These are phyloP conservation scores for Tarsius wallacei DNA, from an alignment of 2,797 vertebrate genomes.

Conservation along the genomic window DNA sequence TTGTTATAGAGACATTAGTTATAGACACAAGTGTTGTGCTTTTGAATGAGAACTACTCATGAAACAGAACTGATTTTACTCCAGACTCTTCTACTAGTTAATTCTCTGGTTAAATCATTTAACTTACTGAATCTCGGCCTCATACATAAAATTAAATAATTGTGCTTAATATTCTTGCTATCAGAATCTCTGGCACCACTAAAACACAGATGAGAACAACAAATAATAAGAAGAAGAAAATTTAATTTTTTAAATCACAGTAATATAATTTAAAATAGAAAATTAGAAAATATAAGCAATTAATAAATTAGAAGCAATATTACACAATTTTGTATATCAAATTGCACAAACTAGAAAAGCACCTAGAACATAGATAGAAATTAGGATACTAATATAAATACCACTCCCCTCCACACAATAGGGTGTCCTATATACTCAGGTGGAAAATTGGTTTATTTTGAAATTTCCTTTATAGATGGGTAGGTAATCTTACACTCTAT, in stretches of 20 bases:
- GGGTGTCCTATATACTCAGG: not conserved
- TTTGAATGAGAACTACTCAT: not conserved
- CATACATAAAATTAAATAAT: not conserved
- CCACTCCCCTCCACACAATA: not conserved
- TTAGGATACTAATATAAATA: not conserved
- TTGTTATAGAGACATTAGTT: too few species aligned
- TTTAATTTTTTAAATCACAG: not conserved
- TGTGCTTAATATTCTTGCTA: not conserved
- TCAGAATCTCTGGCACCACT: not conserved
- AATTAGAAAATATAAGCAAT: not conserved
- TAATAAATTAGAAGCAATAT: not conserved
- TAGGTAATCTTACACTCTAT: not conserved
- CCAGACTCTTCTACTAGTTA: not conserved
- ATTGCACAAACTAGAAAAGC: not conserved
- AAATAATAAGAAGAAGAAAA: not conserved
- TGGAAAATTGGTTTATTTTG: not conserved
- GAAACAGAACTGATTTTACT: not conserved
- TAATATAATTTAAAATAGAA: conserved; percentile 13
- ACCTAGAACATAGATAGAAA: not conserved
- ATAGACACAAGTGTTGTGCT: not conserved
- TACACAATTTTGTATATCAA: not conserved
- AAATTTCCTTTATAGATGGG: not conserved
- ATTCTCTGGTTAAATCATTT: not conserved
- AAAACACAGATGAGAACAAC: not conserved
- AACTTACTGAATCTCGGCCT: not conserved